Evolutionary conservation across 2,797 vertebrate species (phyloP), one percentile per base, ranked within the genome.

Genomic region (Enteromius trimaculatus): DNA sequence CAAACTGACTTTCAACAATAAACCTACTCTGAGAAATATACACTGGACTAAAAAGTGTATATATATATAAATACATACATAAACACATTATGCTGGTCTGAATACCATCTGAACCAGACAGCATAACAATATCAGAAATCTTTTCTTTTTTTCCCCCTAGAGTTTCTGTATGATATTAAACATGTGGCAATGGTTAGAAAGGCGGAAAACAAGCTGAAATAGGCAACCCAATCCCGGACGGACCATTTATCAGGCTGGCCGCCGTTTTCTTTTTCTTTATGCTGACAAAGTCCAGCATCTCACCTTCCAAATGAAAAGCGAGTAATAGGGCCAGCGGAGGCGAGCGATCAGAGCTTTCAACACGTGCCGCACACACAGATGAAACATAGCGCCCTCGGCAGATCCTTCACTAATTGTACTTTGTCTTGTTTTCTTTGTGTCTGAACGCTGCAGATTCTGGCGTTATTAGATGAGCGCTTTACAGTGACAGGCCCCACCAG

Each of bases 271-370:
- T 86, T 83, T 86, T 87, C 87, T 83, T 68, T 31, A 64, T 31
- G 42, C 78, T 90, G 89, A 90, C 88, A 87, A 88, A 89, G 85
- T 88, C 88, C 88, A 89, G 88, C 81, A 65, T 83, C 86, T 58
- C 81, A 80, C 72, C 76, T 82, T 83, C 70, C 84, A 89, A 84
- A 79, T 79, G 82, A 82, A 78, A 88, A 82, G 80, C 37, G 58
- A 71, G 49, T 79, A 81, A 84, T 68, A 79, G 76, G 79, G 55
- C 64, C 81, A 49, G 72, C 29, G 34, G 62, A 69, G 81, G 72
- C 26, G 47, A 58, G 53, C n/a, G 72, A 77, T 82, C 77, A 42
- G 72, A 77, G 83, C 76, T 83, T 85, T 79, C 62, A 64, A 74
- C 62, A n/a, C 34, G 3, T 13, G 31, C 82, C 79, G 77, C 84